Evolutionary conservation across 2,888 invertebrate species (phyloP).

Genomic region (Leptinotarsa juncta): DNA sequence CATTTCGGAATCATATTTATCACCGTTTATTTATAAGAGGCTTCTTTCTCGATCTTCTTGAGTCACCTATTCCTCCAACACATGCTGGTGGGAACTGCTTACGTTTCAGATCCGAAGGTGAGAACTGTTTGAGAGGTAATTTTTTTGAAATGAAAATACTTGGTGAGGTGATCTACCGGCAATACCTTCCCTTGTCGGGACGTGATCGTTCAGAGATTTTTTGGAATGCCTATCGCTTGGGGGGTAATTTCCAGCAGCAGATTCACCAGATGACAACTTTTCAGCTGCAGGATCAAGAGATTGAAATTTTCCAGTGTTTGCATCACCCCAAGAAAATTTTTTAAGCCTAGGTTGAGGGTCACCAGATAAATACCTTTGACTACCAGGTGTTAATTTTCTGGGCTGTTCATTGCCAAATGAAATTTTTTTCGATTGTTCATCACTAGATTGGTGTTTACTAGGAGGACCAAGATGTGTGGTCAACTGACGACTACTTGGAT

Average conservation of each 20-base stretch:
- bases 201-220: slow-evolving; percentile 1
- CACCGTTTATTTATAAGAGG: too few species aligned
- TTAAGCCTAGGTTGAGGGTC: neutral
- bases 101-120: slow-evolving; percentile 66
- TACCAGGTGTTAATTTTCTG: neutral
- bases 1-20: slow-evolving; percentile 90
- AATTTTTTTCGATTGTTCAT: neutral
- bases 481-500: neutral
- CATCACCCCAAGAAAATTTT: neutral
- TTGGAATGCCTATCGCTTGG: slow-evolving; percentile 20
- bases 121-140: slow-evolving; percentile 65
- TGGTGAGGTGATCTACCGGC: slow-evolving; percentile 1
- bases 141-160: slow-evolving; percentile 11
- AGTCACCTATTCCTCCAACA: slow-evolving; percentile 58
- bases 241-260: neutral
- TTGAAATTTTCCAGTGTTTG: neutral
- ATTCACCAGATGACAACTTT: neutral
- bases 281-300: neutral
- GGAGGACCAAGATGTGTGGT: neutral
- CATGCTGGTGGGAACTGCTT: slow-evolving; percentile 65
- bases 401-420: neutral
- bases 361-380: neutral
- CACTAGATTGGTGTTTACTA: slow-evolving; percentile 1
- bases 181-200: slow-evolving; percentile 26
- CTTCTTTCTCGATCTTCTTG: slow-evolving; percentile 52